Evolutionary conservation across 2,888 invertebrate species (phyloP).

Genomic region (Cyrtodaria siliqua): DNA sequence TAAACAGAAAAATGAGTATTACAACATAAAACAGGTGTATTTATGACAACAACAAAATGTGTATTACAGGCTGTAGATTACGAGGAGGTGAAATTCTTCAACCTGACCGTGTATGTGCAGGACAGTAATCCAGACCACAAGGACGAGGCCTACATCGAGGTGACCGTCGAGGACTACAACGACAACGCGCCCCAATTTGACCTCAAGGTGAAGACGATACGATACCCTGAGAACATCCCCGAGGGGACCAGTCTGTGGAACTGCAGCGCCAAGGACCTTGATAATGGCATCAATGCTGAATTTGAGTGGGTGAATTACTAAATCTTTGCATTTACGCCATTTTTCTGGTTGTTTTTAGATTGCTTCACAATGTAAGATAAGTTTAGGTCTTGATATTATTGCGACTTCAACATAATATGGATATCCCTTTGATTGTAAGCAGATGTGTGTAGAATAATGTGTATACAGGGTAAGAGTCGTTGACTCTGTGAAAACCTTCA

Average conservation of each 20-base stretch:
- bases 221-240: conserved; percentile 93
- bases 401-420: too few species aligned
- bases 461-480: too few species aligned
- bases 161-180: conserved; percentile 99
- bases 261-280: conserved; percentile 98
- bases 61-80: conserved; percentile 82
- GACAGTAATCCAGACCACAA: conserved; percentile 86
- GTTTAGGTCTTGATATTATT: too few species aligned
- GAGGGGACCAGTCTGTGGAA: conserved; percentile 96
- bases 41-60: too few species aligned
- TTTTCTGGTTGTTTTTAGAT: too few species aligned
- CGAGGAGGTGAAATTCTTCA: conserved; percentile 81
- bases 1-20: too few species aligned
- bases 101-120: conserved; percentile 82
- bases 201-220: conserved; percentile 88
- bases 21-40: too few species aligned
- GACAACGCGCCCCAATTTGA: conserved; percentile 98
- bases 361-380: too few species aligned
- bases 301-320: conserved; percentile 76
- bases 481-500: too few species aligned
- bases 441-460: too few species aligned
- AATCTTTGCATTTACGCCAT: too few species aligned
- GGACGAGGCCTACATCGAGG: conserved; percentile 97
- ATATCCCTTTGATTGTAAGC: too few species aligned
- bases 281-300: conserved; percentile 91